Evolutionary conservation across 1,140 invertebrate genomes (phyloP).

Genomic region (Polypedilum vanderplanki): DNA sequence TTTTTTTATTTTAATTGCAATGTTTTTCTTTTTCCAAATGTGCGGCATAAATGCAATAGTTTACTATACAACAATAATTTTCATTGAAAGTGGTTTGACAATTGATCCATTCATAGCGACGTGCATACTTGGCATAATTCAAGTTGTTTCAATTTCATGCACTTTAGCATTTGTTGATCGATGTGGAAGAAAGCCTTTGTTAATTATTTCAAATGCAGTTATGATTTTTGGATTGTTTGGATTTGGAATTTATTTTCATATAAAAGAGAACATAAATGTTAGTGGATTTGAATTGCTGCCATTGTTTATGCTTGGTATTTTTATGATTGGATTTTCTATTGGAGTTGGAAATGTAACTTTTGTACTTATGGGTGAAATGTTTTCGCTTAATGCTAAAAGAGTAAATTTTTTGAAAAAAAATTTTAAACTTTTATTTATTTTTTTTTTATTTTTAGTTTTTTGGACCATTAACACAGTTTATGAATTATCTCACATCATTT

Average conservation of each 20-base stretch:
- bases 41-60: neutral
- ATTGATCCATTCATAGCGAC: slow-evolving; percentile 53
- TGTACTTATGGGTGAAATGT: neutral
- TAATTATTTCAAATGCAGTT: slow-evolving; percentile 56
- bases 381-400: neutral
- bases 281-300: neutral
- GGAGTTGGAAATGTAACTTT: neutral
- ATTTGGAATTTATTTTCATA: slow-evolving; percentile 56
- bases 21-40: neutral
- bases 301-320: neutral
- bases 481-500: neutral
- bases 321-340: neutral
- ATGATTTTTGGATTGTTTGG: slow-evolving; percentile 56
- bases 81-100: slow-evolving; percentile 37
- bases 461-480: neutral
- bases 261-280: slow-evolving; percentile 43
- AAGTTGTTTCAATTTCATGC: slow-evolving; percentile 58
- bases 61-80: neutral
- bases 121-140: slow-evolving; percentile 66
- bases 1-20: neutral
- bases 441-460: too few species aligned
- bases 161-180: slow-evolving; percentile 57
- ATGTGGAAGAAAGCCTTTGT: slow-evolving; percentile 58
- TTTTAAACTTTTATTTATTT: too few species aligned
- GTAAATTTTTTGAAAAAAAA: neutral